These are phyloP conservation scores for Saccostrea echinata DNA, from an alignment of 1,140 invertebrate genomes.

Conservation along the genomic window DNA sequence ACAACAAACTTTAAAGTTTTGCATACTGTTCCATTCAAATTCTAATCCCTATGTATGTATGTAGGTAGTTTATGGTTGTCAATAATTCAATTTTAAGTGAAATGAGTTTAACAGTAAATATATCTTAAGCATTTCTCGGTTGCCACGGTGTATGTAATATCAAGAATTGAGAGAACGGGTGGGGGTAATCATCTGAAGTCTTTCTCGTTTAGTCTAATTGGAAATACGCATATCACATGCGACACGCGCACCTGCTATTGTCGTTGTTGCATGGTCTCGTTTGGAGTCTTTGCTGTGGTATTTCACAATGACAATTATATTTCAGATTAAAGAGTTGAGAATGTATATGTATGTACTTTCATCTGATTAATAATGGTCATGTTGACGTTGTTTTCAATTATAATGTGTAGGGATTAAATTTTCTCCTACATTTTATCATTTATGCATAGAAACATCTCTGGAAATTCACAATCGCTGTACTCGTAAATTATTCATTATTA, in stretches of 20 bases:
- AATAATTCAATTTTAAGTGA: no score
- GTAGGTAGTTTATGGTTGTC: no score
- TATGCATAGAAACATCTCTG: no score
- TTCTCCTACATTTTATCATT: no score
- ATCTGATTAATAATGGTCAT: background rate
- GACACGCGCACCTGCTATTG: background rate
- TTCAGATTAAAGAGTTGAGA: constrained; percentile 13
- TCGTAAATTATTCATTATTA: no score
- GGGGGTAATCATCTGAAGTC: background rate
- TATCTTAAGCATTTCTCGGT: no score
- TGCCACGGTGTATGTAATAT: background rate
- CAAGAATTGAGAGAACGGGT: background rate
- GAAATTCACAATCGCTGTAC: no score
- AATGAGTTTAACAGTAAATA: no score
- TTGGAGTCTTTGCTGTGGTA: background rate
- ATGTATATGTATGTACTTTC: background rate
- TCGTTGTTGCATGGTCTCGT: background rate
- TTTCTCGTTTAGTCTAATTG: background rate
- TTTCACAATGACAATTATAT: background rate
- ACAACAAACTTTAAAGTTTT: no score
- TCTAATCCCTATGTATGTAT: no score
- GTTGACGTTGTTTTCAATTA: background rate
- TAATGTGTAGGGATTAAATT: background rate
- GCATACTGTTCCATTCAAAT: no score
- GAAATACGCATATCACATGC: background rate